Base-by-base conservation (phyloP, 2,888 invertebrate species). In the Phasia obesa region DNA sequence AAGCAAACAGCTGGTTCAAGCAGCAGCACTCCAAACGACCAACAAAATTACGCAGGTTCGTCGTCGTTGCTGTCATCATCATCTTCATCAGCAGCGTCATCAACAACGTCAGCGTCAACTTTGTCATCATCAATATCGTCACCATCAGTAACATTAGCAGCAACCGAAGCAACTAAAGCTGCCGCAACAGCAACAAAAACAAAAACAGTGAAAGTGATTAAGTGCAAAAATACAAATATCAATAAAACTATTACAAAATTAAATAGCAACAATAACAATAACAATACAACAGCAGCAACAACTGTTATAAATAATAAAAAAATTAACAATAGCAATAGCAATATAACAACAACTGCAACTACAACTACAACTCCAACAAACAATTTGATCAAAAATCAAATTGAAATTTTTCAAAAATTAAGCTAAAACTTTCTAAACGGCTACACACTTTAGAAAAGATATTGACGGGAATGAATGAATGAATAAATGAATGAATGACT, bases 231-330 rank as follows among this genome's bases (percentile, higher is more conserved):
- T 64, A 71, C 75, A 49, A 84, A 80, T 64, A 81, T 44, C 31
- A 83, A 67, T 65, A 73, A 77, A 82, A 82, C 81, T 73, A 70
- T 80, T 75, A 84, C 74, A 74, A 76, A 55, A 79, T 67, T 79
- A 65, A 79, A 71, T 67, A 85, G 69, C 64, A 86, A 81, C 47
- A 67, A 77, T 60, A 84, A 60, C 38, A 80, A 76, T 69, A 84
- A 84, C 86, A 87, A 84, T 86, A 84, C 84, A 87, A 76, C 67
- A 49, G 51, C 69, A 86, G 84, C 84, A 87, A 74, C 64, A 51
- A 51, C 60, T 25, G 42, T 23, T 65, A 84, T 51, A 67, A 69
- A 70, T 55, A 83, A 82, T 73, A 65, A 67, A 71, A 35, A 62
- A 55, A 42, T 42, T 42, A 83, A 65, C 59, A 49, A 76, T 60